These are phyloP conservation scores for Cetoscarus ocellatus DNA, from an alignment of 2,797 vertebrate genomes.

Conservation along the genomic window DNA sequence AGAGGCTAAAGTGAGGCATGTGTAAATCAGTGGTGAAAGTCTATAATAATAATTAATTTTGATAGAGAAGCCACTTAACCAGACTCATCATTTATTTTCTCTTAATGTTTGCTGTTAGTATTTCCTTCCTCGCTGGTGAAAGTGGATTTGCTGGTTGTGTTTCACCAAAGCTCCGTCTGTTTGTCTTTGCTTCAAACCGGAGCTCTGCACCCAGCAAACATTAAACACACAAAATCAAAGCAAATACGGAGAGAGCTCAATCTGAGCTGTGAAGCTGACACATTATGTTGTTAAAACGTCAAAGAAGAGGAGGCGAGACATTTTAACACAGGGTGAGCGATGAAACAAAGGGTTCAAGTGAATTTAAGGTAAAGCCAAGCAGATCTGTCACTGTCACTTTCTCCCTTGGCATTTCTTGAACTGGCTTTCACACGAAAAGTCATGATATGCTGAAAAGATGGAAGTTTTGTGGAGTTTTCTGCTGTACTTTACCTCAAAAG, in stretches of 20 bases:
- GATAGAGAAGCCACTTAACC: not conserved
- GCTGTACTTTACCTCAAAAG: not conserved
- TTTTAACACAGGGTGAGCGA: conserved; percentile 40
- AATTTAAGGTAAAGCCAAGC: conserved; percentile 25
- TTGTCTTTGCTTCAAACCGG: conserved; percentile 8
- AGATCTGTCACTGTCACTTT: conserved; percentile 47
- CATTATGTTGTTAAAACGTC: conserved; percentile 52
- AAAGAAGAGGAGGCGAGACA: conserved; percentile 23
- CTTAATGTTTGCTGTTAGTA: not conserved
- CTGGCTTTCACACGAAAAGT: not conserved
- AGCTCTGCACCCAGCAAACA: conserved; percentile 2
- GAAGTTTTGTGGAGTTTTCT: not conserved
- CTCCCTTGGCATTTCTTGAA: conserved; percentile 14
- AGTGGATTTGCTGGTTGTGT: not conserved
- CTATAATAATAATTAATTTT: not conserved
- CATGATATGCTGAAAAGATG: not conserved
- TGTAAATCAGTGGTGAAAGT: too few relatives aligned
- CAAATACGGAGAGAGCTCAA: conserved; percentile 27
- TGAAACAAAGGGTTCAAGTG: conserved; percentile 48
- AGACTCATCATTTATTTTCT: not conserved
- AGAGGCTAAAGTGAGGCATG: too few relatives aligned
- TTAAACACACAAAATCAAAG: conserved; percentile 33
- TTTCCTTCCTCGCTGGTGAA: not conserved
- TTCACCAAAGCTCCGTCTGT: not conserved
- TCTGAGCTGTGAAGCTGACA: conserved; percentile 28